Conservation (phyloP, 2,797 vertebrate species). For the Bradypodion pumilum region DNA sequence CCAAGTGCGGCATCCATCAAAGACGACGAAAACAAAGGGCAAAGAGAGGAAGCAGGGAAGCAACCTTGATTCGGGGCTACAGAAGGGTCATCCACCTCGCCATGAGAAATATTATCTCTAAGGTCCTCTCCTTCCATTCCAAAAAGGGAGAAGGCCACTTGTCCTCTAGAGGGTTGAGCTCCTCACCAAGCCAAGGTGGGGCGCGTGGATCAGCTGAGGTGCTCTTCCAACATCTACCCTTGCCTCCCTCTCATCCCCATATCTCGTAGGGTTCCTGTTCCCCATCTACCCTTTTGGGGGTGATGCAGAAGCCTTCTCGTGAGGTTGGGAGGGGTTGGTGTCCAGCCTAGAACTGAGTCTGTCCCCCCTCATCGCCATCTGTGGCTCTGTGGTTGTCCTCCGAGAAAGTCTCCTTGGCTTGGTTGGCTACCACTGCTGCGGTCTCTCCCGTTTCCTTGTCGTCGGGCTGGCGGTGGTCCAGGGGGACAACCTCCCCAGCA, state of each 20-base stretch:
- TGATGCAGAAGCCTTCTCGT: background rate
- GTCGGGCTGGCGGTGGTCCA: slow-evolving; percentile 55
- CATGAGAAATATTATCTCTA: background rate
- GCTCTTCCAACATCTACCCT: background rate
- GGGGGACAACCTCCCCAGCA: slow-evolving; percentile 62
- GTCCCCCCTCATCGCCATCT: background rate
- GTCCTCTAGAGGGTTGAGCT: background rate
- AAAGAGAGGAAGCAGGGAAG: background rate
- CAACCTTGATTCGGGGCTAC: accelerated
- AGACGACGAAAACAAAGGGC: slow-evolving; percentile 40
- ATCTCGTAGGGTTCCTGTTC: background rate
- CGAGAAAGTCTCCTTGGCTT: slow-evolving; percentile 12
- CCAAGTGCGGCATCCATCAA: background rate
- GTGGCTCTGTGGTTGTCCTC: background rate
- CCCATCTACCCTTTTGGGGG: slow-evolving; percentile 34
- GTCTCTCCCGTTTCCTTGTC: slow-evolving; percentile 65
- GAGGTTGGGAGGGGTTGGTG: background rate
- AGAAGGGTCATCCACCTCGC: background rate
- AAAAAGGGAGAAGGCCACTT: background rate
- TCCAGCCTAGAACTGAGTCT: slow-evolving; percentile 76
- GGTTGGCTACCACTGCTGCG: slow-evolving; percentile 4
- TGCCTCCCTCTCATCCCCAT: slow-evolving; percentile 22
- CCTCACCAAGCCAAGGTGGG: background rate
- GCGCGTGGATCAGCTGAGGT: background rate
- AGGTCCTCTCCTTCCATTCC: slow-evolving; percentile 9